These are phyloP conservation scores for Chiropotes sagulatus DNA, from an alignment of 2,797 vertebrate species.

Conservation along the genomic window DNA sequence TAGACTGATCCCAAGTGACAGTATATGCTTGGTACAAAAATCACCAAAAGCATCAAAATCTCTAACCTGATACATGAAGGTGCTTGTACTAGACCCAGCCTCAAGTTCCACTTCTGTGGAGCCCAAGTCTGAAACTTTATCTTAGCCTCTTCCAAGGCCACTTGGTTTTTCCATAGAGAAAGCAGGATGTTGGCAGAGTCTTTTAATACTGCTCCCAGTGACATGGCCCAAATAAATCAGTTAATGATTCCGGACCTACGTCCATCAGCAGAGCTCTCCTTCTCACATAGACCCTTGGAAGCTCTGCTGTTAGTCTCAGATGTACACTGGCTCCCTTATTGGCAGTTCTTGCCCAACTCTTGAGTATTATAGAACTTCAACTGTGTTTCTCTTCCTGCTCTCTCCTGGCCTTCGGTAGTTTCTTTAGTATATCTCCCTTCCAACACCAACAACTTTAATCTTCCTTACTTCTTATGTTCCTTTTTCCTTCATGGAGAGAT, in stretches of 20 bases:
- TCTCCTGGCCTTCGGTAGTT: not conserved
- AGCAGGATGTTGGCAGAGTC: not conserved
- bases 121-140: not conserved
- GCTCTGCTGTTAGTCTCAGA: not conserved
- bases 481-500: not conserved
- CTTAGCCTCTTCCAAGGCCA: not conserved
- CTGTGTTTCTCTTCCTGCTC: not conserved
- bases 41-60: not conserved
- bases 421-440: not conserved
- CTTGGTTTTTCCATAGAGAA: not conserved
- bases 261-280: not conserved
- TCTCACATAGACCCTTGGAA: not conserved
- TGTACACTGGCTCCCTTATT: not conserved
- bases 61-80: not conserved
- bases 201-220: not conserved
- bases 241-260: not conserved
- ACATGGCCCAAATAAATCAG: not conserved
- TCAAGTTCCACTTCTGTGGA: not conserved
- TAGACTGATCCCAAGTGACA: not conserved
- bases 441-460: not conserved
- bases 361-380: not conserved
- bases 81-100: not conserved
- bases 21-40: not conserved
- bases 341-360: not conserved
- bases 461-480: conserved; percentile 9